phyloP scores from a whole-genome alignment of 2,113 vertebrate genomes.

The Mobula hypostoma region DNA sequence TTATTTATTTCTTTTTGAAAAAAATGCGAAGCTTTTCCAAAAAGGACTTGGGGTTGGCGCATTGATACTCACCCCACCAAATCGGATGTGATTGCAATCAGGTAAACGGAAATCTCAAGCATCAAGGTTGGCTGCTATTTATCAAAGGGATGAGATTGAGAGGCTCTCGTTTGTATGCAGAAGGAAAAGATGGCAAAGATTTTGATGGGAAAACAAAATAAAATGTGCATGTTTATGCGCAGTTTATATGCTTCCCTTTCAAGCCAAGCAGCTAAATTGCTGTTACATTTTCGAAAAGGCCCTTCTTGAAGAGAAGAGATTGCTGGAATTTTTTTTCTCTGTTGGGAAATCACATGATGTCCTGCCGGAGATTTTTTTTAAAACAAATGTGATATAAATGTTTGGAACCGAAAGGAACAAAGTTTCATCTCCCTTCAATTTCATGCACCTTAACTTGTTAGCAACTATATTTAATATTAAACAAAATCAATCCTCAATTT shows the following conservation, averaged over 20 bases:
- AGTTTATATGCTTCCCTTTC: not conserved
- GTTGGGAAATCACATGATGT: not conserved
- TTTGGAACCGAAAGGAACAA: not conserved
- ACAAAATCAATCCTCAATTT: not conserved
- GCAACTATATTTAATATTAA: not conserved
- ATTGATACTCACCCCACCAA: conserved; percentile 8
- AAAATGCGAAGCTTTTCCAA: not conserved
- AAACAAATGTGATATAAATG: not conserved
- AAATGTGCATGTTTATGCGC: too few relatives aligned
- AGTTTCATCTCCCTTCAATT: not conserved
- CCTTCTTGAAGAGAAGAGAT: not conserved
- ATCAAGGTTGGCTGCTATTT: not conserved
- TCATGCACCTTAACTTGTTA: not conserved
- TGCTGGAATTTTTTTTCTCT: not conserved
- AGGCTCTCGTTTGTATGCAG: not conserved
- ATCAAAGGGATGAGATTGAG: not conserved
- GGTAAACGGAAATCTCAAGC: conserved; percentile 5
- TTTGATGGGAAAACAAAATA: too few relatives aligned
- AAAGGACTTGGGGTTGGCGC: not conserved
- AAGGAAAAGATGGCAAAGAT: not conserved
- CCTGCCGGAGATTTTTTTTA: not conserved
- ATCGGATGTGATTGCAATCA: conserved; percentile 33
- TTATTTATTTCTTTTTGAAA: not conserved
- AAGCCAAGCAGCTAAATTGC: not conserved
- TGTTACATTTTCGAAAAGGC: not conserved